Conservation (phyloP, 2,113 vertebrate species). For the Lamprotornis superbus region DNA sequence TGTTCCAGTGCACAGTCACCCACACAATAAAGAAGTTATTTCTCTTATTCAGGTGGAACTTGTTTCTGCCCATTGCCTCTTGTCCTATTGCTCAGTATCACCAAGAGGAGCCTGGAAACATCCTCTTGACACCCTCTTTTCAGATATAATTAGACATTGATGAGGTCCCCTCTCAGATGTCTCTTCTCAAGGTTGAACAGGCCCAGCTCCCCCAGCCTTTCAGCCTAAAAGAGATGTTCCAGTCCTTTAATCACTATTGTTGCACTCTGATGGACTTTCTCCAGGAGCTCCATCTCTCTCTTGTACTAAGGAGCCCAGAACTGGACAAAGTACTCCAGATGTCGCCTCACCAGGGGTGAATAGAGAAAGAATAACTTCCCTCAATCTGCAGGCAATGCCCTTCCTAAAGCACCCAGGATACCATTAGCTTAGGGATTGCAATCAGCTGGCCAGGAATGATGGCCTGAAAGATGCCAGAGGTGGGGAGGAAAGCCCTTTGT, state of each 20-base stretch:
- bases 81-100: neutral
- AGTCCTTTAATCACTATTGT: neutral
- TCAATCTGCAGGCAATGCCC: neutral
- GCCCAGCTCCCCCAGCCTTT: neutral
- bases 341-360: neutral
- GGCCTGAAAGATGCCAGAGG: neutral
- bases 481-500: neutral
- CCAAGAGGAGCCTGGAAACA: neutral
- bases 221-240: neutral
- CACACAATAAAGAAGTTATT: neutral
- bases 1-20: neutral
- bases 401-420: neutral
- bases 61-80: neutral
- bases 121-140: neutral
- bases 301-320: neutral
- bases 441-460: neutral
- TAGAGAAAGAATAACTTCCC: neutral
- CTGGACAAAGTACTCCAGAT: neutral
- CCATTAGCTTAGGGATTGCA: fast-evolving
- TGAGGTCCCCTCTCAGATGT: neutral
- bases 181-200: neutral
- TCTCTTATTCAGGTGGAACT: neutral
- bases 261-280: neutral
- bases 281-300: too few relatives aligned
- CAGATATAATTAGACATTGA: neutral